These are phyloP conservation scores for Acipenser ruthenus DNA, from an alignment of 2,797 vertebrate genomes.

Conservation along the genomic window DNA sequence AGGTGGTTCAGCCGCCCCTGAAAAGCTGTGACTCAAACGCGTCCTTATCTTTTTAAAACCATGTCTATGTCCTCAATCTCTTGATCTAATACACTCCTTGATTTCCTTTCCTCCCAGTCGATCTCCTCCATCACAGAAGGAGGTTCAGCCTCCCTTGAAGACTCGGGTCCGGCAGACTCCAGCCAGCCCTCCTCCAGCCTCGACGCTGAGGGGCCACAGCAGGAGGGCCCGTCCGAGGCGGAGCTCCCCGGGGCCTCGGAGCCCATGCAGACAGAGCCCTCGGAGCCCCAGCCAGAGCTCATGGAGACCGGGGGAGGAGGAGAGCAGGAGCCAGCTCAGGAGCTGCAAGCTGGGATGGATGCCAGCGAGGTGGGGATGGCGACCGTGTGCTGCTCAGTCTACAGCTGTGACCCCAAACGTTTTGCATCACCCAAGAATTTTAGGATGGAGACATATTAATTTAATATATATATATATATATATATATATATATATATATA, in stretches of 20 bases:
- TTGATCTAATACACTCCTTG: not conserved
- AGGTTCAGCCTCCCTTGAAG: constrained; percentile 24
- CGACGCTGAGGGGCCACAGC: constrained; percentile 16
- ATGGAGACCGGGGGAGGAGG: constrained; percentile 31
- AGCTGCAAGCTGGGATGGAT: constrained; percentile 7
- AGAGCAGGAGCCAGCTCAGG: constrained; percentile 28
- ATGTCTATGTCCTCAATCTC: too few relatives aligned
- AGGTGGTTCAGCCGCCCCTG: too few relatives aligned
- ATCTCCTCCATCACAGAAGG: constrained; percentile 66
- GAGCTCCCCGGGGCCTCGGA: constrained; percentile 38
- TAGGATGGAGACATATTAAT: too few relatives aligned
- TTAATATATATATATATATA: too few relatives aligned
- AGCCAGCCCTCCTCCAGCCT: constrained; percentile 7
- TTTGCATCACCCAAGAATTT: too few relatives aligned
- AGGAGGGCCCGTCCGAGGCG: constrained; percentile 35
- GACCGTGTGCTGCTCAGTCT: too few relatives aligned
- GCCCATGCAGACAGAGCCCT: constrained; percentile 59
- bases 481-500: too few relatives aligned
- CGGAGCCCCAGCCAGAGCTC: constrained; percentile 35
- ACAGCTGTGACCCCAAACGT: too few relatives aligned
- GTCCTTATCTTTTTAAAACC: too few relatives aligned
- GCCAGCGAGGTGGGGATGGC: constrained; percentile 30
- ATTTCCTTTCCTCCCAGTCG: constrained; percentile 41
- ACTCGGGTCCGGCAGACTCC: constrained; percentile 2
- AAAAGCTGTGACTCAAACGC: too few relatives aligned